These are phyloP conservation scores for Drosophila mayri DNA, from an alignment of 1,140 invertebrate species.

Conservation along the genomic window DNA sequence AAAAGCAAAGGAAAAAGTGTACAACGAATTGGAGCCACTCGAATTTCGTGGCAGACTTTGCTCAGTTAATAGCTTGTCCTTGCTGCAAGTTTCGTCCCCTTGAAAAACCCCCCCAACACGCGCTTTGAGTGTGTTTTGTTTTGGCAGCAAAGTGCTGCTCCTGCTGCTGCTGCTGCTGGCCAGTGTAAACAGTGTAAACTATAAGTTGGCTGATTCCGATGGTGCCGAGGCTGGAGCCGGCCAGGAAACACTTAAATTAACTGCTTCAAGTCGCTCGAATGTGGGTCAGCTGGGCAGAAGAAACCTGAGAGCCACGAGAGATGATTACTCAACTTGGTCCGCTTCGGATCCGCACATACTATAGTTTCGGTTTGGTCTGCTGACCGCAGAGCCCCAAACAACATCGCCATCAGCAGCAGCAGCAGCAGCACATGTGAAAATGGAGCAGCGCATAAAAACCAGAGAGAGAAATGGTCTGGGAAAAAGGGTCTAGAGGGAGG, in stretches of 20 bases:
- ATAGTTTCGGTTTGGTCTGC: constrained; percentile 34
- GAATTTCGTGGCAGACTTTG: constrained; percentile 71
- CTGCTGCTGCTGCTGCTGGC: constrained; percentile 40
- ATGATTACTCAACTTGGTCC: constrained; percentile 74
- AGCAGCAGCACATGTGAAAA: constrained; percentile 60
- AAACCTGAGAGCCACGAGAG: constrained; percentile 72
- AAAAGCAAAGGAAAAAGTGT: constrained; percentile 15
- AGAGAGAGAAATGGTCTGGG: constrained; percentile 40
- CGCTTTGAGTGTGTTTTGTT: constrained; percentile 70
- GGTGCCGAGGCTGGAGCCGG: constrained; percentile 28
- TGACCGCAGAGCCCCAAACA: constrained; percentile 59
- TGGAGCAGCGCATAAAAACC: constrained; percentile 67
- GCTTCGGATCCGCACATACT: constrained; percentile 29
- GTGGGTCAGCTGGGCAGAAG: constrained; percentile 76
- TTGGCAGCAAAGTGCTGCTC: constrained; percentile 74
- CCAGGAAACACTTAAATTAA: constrained; percentile 82
- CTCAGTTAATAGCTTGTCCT: constrained; percentile 76
- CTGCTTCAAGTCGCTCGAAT: constrained; percentile 61
- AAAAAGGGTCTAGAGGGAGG: neutral
- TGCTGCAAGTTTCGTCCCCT: constrained; percentile 43
- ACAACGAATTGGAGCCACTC: constrained; percentile 65
- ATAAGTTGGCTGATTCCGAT: constrained; percentile 59
- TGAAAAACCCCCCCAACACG: neutral
- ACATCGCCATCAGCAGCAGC: constrained; percentile 30
- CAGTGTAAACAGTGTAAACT: constrained; percentile 80